phyloP scores from a whole-genome alignment of 2,888 invertebrate genomes.

The Dastarcus helophoroides region DNA sequence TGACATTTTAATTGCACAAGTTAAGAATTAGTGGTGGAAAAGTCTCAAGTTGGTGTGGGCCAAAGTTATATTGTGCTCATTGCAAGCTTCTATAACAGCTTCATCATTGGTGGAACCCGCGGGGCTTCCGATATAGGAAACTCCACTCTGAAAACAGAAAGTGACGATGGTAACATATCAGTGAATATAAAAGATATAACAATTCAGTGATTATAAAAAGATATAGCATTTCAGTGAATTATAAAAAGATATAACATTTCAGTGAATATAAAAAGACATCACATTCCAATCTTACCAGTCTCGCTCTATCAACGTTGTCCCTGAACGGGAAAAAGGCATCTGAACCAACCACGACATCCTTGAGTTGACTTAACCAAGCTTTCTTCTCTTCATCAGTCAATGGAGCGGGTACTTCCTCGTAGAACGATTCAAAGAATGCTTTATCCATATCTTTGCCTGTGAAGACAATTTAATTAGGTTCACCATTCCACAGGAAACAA shows the following conservation, averaged over 20 bases:
- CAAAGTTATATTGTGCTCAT: slow-evolving; percentile 79
- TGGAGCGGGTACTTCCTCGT: slow-evolving; percentile 59
- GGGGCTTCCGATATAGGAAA: slow-evolving; percentile 86
- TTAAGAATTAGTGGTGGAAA: slow-evolving; percentile 76
- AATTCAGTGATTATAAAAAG: too few relatives aligned
- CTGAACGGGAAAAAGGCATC: slow-evolving; percentile 99
- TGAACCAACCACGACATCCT: slow-evolving; percentile 76
- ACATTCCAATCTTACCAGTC: slow-evolving; percentile 72
- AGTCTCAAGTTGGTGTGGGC: slow-evolving; percentile 83
- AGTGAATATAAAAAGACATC: too few relatives aligned
- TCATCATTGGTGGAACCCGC: slow-evolving; percentile 90
- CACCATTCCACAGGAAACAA: too few relatives aligned
- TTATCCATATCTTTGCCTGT: slow-evolving; percentile 70
- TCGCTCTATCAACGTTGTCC: slow-evolving; percentile 90
- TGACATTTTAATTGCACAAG: too few relatives aligned
- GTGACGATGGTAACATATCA: too few relatives aligned
- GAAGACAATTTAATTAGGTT: too few relatives aligned
- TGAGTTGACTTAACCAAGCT: slow-evolving; percentile 59
- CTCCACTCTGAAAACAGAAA: slow-evolving; percentile 66
- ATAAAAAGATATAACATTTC: too few relatives aligned
- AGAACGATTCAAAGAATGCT: slow-evolving; percentile 61
- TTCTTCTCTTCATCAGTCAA: slow-evolving; percentile 55
- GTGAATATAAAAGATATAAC: too few relatives aligned
- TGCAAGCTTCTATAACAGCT: slow-evolving; percentile 79
- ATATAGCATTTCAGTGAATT: too few relatives aligned